Evolutionary conservation across 1,140 invertebrate genomes (phyloP).

Genomic region (Phymastichus coffea): DNA sequence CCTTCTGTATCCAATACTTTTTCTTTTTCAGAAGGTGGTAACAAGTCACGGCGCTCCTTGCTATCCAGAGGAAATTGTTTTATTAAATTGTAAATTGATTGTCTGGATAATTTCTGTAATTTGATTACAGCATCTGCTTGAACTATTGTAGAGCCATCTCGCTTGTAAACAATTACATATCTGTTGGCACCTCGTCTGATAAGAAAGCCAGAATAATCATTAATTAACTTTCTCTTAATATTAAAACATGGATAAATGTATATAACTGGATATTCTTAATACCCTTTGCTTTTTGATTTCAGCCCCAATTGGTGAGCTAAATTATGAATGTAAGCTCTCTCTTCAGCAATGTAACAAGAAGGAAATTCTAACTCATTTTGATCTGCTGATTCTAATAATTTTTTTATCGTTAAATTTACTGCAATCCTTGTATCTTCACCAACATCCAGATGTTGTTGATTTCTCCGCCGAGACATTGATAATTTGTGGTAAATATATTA

Average conservation of each 20-base stretch:
- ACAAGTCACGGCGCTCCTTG: constrained; percentile 68
- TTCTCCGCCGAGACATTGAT: no score
- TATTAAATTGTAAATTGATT: constrained; percentile 61
- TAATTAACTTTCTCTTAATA: no score
- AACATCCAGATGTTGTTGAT: no score
- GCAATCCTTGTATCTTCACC: constrained; percentile 66
- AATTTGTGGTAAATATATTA: no score
- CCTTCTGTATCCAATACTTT: constrained; percentile 45
- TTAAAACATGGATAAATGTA: no score
- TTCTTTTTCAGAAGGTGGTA: constrained; percentile 60
- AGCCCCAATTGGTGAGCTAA: constrained; percentile 65
- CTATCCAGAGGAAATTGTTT: constrained; percentile 71
- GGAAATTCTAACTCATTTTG: constrained; percentile 68
- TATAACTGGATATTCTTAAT: constrained; percentile 32
- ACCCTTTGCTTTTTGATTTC: constrained; percentile 75
- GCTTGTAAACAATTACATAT: constrained; percentile 74
- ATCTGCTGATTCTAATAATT: constrained; percentile 73
- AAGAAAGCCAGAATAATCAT: no score
- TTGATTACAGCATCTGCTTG: constrained; percentile 71
- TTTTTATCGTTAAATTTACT: constrained; percentile 67
- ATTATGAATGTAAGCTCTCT: constrained; percentile 77
- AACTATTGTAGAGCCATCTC: constrained; percentile 69
- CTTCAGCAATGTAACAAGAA: constrained; percentile 71
- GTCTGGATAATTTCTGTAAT: constrained; percentile 64
- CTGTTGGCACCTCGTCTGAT: constrained; percentile 69